These are phyloP conservation scores for Semibalanus balanoides DNA, from an alignment of 1,140 invertebrate species.

Conservation along the genomic window DNA sequence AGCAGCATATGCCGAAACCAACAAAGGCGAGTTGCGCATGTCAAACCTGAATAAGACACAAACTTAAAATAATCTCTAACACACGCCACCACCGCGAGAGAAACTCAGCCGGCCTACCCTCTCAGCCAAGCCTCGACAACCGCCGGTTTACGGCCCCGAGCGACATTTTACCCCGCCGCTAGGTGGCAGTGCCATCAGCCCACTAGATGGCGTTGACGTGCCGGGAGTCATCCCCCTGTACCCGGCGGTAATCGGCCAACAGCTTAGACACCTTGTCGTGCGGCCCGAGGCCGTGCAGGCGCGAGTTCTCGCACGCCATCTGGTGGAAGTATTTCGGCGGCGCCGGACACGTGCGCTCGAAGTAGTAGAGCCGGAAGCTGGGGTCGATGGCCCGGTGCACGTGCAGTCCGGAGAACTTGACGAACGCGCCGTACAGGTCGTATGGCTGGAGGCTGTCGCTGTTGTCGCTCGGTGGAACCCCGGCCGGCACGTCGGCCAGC, in stretches of 20 bases:
- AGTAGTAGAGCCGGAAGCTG: slow-evolving; percentile 4
- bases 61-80: no score
- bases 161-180: slow-evolving; percentile 11
- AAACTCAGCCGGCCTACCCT: no score
- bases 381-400: neutral
- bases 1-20: no score
- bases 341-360: neutral
- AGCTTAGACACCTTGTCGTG: neutral
- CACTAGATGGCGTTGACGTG: neutral
- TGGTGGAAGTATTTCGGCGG: neutral
- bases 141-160: no score
- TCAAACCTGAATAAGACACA: no score
- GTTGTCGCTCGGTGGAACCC: neutral
- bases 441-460: neutral
- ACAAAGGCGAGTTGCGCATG: no score
- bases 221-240: neutral
- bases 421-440: neutral
- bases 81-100: no score
- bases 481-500: neutral
- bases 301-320: neutral
- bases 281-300: neutral
- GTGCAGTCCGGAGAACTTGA: neutral
- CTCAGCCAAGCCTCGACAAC: no score
- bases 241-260: neutral
- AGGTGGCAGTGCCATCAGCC: neutral